Conservation (phyloP, 2,113 vertebrate genomes). For the Ageneiosus marmoratus region DNA sequence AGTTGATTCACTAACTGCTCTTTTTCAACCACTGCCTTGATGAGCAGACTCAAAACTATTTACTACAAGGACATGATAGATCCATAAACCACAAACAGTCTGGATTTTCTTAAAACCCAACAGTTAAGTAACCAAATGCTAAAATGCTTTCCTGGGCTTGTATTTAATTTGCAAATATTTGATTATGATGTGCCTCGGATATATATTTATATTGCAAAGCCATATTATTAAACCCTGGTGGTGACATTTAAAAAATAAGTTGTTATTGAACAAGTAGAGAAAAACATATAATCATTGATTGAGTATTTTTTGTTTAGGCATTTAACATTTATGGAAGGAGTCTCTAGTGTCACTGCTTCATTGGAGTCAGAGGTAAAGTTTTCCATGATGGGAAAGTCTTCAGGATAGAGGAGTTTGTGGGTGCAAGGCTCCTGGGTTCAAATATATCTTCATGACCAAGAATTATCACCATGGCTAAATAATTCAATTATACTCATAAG, state of each 20-base stretch:
- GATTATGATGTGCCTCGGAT: background rate
- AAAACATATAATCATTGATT: too few species aligned
- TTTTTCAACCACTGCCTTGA: background rate
- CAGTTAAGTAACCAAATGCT: background rate
- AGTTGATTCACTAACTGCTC: background rate
- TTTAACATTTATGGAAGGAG: background rate
- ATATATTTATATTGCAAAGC: background rate
- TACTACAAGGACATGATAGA: constrained; percentile 26
- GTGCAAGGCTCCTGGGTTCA: background rate
- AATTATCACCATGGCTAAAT: background rate
- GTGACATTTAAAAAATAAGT: too few species aligned
- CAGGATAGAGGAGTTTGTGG: background rate
- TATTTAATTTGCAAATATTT: background rate
- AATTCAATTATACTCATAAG: background rate
- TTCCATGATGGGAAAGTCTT: background rate
- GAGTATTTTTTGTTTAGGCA: too few species aligned
- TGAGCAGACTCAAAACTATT: constrained; percentile 21
- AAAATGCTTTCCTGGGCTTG: background rate
- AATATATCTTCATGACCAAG: background rate
- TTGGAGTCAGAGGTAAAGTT: background rate
- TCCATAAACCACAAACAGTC: background rate
- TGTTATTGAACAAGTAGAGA: too few species aligned
- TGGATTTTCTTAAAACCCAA: background rate
- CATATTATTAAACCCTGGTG: background rate
- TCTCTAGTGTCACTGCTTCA: background rate